Evolutionary conservation across 2,797 vertebrate species (phyloP).

Genomic region (Galagoides demidoff): DNA sequence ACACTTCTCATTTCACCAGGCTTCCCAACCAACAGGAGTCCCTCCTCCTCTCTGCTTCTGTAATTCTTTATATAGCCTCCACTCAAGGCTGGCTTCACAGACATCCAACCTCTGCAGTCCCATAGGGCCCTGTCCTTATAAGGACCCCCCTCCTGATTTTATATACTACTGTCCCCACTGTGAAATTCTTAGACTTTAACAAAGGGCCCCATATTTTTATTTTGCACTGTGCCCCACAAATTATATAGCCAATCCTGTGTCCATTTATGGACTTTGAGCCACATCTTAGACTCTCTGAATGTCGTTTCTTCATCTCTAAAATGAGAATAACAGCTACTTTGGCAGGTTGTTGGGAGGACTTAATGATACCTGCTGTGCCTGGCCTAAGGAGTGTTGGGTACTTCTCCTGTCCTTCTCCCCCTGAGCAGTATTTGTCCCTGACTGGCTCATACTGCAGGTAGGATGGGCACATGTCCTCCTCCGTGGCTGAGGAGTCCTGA

Average conservation of each 20-base stretch:
- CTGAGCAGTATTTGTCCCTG: too few relatives aligned
- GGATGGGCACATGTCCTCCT: rapidly evolving
- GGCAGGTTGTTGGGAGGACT: neutral
- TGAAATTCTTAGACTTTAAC: conserved; percentile 2
- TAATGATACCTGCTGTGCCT: rapidly evolving
- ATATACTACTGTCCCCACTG: rapidly evolving
- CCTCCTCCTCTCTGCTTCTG: neutral
- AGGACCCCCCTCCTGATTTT: neutral
- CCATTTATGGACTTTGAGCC: neutral
- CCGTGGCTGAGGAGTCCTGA: neutral
- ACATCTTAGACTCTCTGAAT: neutral
- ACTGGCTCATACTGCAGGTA: neutral
- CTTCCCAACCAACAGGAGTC: neutral
- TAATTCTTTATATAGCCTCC: neutral
- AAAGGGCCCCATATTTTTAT: neutral
- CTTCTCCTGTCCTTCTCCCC: neutral
- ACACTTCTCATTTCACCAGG: neutral
- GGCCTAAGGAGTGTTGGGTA: neutral
- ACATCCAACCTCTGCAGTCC: neutral
- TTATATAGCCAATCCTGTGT: neutral
- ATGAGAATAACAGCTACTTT: neutral
- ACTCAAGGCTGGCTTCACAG: neutral
- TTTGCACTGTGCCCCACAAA: neutral
- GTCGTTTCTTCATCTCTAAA: neutral
- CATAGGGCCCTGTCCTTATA: neutral